phyloP scores from a whole-genome alignment of 1,140 invertebrate genomes.

The Scaptomyza montana region DNA sequence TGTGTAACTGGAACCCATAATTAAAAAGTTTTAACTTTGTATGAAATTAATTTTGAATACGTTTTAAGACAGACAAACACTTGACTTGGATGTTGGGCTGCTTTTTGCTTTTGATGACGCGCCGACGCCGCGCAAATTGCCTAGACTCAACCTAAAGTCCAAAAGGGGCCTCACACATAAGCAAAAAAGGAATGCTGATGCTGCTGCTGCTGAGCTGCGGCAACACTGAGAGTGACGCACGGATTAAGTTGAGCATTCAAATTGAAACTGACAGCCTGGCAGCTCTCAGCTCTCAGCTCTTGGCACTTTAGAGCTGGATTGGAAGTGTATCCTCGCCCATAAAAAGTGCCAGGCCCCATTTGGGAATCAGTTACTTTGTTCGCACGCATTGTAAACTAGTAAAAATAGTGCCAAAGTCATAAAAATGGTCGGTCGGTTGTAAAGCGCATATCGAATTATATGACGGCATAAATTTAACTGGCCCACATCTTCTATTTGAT shows the following conservation, averaged over 20 bases:
- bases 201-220: conserved; percentile 20
- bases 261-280: conserved; percentile 73
- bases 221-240: conserved; percentile 65
- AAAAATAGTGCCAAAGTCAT: conserved; percentile 71
- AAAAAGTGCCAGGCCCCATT: conserved; percentile 38
- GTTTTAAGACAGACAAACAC: conserved; percentile 44
- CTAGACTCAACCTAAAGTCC: conserved; percentile 41
- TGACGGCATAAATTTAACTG: conserved; percentile 50
- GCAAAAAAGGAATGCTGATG: not conserved
- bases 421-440: conserved; percentile 39
- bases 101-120: conserved; percentile 65
- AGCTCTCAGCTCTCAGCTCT: not conserved
- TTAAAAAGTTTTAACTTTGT: conserved; percentile 77
- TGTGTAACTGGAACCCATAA: conserved; percentile 70
- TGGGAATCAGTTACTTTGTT: conserved; percentile 73
- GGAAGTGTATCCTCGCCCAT: conserved; percentile 14
- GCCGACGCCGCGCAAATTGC: conserved; percentile 73
- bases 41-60: conserved; percentile 82
- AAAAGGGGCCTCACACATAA: conserved; percentile 3
- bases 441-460: conserved; percentile 47
- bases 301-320: conserved; percentile 1
- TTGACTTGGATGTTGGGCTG: conserved; percentile 62
- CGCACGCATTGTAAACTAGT: conserved; percentile 48
- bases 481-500: conserved; percentile 41
- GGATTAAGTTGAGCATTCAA: conserved; percentile 82